Evolutionary conservation across 2,113 vertebrate species (phyloP), one percentile per base, ranked within the genome.

Genomic region (Oreochromis aureus): DNA sequence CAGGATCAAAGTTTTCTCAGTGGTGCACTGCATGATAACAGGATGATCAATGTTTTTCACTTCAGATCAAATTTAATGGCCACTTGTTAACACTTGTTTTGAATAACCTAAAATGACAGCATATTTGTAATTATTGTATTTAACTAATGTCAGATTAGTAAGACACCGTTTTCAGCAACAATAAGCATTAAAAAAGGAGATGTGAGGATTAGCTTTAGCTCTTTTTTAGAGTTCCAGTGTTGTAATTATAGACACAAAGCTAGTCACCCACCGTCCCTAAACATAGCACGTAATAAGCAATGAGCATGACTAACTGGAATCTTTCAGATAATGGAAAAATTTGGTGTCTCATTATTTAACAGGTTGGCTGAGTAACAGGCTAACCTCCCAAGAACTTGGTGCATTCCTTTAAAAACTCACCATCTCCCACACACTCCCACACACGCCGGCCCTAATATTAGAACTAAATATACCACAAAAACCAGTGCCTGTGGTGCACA

Each of bases 361-460:
- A 87, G 32, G 10, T 81, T 87, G 83, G 71, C 80, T 82, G 80
- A 24, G 22, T 56, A 86, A 83, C 90, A 85, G 84, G 58, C 85
- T 83, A 63, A 91, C 85, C 61, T 66, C 54, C 58, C 73, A 87
- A 79, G 55, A 89, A 83, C 84, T 89, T 69, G 87, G 86, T 89
- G 78, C 46, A 82, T 91, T 90, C 86, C 87, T 94, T 91, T 82
- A 24, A 89, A 88, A 92, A 82, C 58, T 89, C 87, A 83, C 24
- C 81, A 61, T 81, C 86, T 86, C 89, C 90, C 92, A 93, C 91
- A 9, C 82, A 86, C 87, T 32, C 92, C 83, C 91, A 84, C 89
- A 85, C 91, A 88, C 13, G 83, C 66, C 63, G 22, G 79, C 53
- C 22, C 15, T 82, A 86, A 84, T 59, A 59, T 85, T 85, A 82